Evolutionary conservation across 2,888 invertebrate species (phyloP), one percentile per base, ranked within the genome.

Genomic region (Drosophila mulleri): DNA sequence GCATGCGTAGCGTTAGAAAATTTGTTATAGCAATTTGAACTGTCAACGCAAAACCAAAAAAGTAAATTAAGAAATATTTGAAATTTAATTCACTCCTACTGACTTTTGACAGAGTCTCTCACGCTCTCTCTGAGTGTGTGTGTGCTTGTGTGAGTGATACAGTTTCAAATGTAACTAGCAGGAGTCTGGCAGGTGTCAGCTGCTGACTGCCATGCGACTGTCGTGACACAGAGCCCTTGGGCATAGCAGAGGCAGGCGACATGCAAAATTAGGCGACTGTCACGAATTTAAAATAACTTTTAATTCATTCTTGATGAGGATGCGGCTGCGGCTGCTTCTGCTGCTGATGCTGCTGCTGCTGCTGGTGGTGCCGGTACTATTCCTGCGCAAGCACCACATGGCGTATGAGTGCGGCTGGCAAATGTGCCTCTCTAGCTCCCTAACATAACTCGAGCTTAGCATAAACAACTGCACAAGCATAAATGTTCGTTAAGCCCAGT

Each of bases 211-310:
- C 73, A 66, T 54, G 69, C 77, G 77, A 72, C 79, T 72, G 72
- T 62, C 77, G 50, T 66, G 72, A 80, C 66, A 71, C 66, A 69
- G 75, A 80, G 71, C 83, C 83, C 83, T 85, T 78, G 76, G 81
- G 83, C 76, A 70, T 57, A 74, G 66, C 53, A 59, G 64, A 67
- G 59, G 50, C 64, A 65, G 35, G 62, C 72, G 84, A 83, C 79
- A 75, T 79, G 72, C 78, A 79, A 81, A 90, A 89, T 88, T 89
- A 85, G 86, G 82, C 82, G 85, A 90, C 82, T 88, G 88, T 89
- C 91, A 90, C 91, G 88, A 90, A 88, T 89, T 91, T 90, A 89
- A 88, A 88, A 85, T 88, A 90, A 91, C 86, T 91, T 91, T 89
- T 89, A 86, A 88, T 90, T 90, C 84, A 84, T 88, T 83, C 88